Percentiles rank a stretch among this genome's conserved stretches.
Conservation (phyloP, 2,888 invertebrate species). For the Tetanocera ferruginea region DNA sequence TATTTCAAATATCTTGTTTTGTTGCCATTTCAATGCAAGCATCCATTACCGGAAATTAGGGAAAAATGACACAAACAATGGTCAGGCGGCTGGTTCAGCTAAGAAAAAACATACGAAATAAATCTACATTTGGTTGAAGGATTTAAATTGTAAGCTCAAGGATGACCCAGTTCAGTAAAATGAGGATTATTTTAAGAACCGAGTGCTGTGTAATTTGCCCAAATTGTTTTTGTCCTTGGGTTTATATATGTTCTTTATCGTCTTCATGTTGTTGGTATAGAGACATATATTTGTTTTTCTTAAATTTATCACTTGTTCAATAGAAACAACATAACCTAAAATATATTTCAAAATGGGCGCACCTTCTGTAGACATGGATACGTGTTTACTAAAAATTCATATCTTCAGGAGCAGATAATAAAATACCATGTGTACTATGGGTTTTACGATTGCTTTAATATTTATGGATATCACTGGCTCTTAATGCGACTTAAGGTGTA, state of each 20-base stretch:
- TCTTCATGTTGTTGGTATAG: too few species aligned
- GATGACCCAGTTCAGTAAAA: conserved; percentile 15
- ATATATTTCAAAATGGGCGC: neutral
- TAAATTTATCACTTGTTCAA: neutral
- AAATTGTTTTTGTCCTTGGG: neutral
- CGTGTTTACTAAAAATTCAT: too few species aligned
- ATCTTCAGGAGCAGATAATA: too few species aligned
- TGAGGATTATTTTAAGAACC: neutral
- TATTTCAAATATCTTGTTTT: conserved; percentile 9
- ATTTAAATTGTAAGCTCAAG: conserved; percentile 5
- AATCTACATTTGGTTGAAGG: conserved; percentile 1
- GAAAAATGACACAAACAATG: neutral
- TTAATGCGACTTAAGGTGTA: too few species aligned
- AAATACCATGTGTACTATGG: too few species aligned
- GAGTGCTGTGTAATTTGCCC: neutral
- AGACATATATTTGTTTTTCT: neutral
- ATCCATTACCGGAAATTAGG: conserved; percentile 28
- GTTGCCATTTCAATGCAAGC: neutral
- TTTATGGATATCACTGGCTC: too few species aligned
- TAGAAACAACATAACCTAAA: neutral
- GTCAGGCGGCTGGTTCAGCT: neutral
- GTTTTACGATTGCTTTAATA: too few species aligned
- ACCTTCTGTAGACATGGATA: too few species aligned
- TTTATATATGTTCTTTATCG: neutral
- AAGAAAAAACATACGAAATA: neutral